phyloP scores from a whole-genome alignment of 2,888 invertebrate species.

The Margaritifera margaritifera region DNA sequence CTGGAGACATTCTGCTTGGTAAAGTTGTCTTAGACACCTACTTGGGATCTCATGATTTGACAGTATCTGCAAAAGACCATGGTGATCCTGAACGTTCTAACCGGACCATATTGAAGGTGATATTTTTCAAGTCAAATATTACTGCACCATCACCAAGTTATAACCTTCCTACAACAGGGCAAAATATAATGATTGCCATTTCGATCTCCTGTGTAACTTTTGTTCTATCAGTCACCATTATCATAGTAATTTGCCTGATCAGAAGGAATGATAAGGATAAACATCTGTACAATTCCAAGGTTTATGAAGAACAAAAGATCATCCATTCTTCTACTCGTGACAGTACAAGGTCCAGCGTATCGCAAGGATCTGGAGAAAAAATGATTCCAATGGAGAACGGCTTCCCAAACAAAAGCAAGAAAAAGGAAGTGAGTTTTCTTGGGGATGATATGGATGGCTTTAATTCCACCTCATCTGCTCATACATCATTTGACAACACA shows the following conservation, averaged over 20 bases:
- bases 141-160: constrained; percentile 2
- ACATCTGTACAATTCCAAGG: constrained; percentile 39
- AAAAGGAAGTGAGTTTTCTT: constrained; percentile 48
- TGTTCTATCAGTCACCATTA: constrained; percentile 42
- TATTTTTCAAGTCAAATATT: constrained; percentile 31
- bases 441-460: constrained; percentile 17
- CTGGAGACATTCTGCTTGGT: constrained; percentile 34
- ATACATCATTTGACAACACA: too few relatives aligned
- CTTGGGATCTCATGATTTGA: constrained; percentile 35
- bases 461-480: too few relatives aligned
- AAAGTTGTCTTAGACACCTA: constrained; percentile 28
- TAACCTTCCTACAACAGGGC: constrained; percentile 16
- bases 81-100: constrained; percentile 29
- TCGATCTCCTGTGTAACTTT: constrained; percentile 46
- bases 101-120: constrained; percentile 35
- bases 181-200: constrained; percentile 45
- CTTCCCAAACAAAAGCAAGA: constrained; percentile 20
- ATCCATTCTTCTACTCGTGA: constrained; percentile 35
- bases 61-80: constrained; percentile 39
- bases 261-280: constrained; percentile 36
- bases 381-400: constrained; percentile 27
- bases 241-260: constrained; percentile 40
- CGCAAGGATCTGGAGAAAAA: constrained; percentile 44
- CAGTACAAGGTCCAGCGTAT: constrained; percentile 44
- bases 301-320: constrained; percentile 48